Evolutionary conservation across 1,140 invertebrate species (phyloP), one percentile per base, ranked within the genome.

Genomic region (Caenorhabditis briggsae): DNA sequence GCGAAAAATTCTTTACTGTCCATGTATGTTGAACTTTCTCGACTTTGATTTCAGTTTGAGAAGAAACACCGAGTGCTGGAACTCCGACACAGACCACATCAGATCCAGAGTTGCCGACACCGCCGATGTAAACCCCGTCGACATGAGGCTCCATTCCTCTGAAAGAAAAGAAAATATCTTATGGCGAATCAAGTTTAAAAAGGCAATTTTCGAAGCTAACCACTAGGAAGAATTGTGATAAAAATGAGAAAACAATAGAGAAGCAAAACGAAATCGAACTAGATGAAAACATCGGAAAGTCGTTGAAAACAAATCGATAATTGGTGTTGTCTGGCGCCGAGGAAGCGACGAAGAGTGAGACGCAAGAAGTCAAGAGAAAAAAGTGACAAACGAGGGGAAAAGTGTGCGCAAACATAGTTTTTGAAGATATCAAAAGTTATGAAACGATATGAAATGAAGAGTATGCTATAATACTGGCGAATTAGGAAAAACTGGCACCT

Each of bases 1-100:
- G 90, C 6, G 85, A 87, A 56, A 90, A 90, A 64, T 92, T 92
- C 86, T 92, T 92, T 14, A 92, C 91, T 18, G 92, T 92, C 91
- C 91, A 92, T n/a, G 65, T 85, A 48, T 89, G 88, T 53, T 88
- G 88, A 5, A 89, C 88, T 58, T 89, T 89, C 89, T 91, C 90
- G 11, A 91, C 90, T 82, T 87, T 85, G 58, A 91, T 91, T 83
- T 91, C 90, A 43, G 90, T 91, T 85, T 91, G 90, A 18, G 91
- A 92, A n/a, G 90, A 89, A 86, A 91, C 91, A 5, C 89, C 58
- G 11, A 46, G 41, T 2, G 85, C 33, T 18, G 85, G 70, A 50
- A 50, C 46, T 14, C 43, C 70, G n/a, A 12, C 18, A 23, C 18
- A 7, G 12, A 8, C 11, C 70, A 78, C 53, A 23, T 90, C 83